A percentile compares a stretch with the other conserved stretches of the same genome.
phyloP scores from a whole-genome alignment of 2,797 vertebrate genomes.

The Oryzias dopingdopingensis region DNA sequence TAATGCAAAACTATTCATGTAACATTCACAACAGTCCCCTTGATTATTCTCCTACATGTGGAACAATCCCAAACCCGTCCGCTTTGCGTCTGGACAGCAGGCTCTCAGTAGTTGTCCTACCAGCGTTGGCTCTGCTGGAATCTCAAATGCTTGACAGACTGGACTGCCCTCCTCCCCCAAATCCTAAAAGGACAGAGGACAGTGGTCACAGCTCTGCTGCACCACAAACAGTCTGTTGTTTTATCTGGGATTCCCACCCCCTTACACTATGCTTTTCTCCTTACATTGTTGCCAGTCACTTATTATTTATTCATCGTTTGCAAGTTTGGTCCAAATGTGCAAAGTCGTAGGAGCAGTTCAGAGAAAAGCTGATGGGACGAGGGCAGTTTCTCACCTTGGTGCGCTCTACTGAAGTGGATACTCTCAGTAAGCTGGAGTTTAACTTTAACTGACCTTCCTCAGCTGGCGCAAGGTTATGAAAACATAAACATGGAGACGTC shows the following conservation, averaged over 20 bases:
- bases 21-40: constrained; percentile 52
- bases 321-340: constrained; percentile 49
- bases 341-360: constrained; percentile 46
- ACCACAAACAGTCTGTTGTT: constrained; percentile 78
- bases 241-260: constrained; percentile 40
- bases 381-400: constrained; percentile 33
- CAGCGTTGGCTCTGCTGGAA: constrained; percentile 70
- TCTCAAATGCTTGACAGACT: constrained; percentile 61
- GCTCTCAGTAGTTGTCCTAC: constrained; percentile 61
- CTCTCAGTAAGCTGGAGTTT: constrained; percentile 12
- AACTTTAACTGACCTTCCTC: constrained; percentile 27
- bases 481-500: not conserved
- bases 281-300: constrained; percentile 60
- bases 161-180: constrained; percentile 50
- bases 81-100: constrained; percentile 65
- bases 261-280: constrained; percentile 1
- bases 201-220: constrained; percentile 64
- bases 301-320: constrained; percentile 78
- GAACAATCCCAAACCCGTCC: constrained; percentile 76
- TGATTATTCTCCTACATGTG: constrained; percentile 68
- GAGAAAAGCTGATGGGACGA: constrained; percentile 63
- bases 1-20: constrained; percentile 13
- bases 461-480: not conserved
- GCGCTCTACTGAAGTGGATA: not conserved
- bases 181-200: constrained; percentile 64